phyloP scores from a whole-genome alignment of 1,140 invertebrate genomes.

The Reticulitermes speratus region DNA sequence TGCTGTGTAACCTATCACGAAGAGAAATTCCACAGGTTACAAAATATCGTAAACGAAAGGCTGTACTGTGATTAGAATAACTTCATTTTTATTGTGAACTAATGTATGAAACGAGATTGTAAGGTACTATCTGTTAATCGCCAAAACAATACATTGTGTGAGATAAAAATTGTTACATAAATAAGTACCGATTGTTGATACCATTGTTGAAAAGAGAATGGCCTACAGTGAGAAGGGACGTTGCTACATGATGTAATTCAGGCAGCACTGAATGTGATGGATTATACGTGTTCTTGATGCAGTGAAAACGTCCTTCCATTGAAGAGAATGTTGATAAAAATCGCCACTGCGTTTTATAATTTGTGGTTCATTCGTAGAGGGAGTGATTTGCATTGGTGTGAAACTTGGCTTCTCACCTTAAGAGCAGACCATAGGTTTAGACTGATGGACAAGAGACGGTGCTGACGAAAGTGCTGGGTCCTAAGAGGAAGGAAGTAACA shows the following conservation, averaged over 20 bases:
- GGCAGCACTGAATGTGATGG: neutral
- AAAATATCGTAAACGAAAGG: neutral
- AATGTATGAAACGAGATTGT: neutral
- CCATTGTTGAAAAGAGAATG: neutral
- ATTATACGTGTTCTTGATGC: neutral
- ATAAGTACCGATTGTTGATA: neutral
- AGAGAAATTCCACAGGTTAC: neutral
- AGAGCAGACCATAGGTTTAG: no score
- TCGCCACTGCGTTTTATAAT: neutral
- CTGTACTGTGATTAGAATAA: neutral
- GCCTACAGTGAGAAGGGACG: neutral
- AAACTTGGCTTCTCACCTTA: no score
- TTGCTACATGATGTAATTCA: neutral
- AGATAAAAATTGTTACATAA: neutral
- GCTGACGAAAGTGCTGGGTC: no score
- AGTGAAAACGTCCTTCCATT: neutral
- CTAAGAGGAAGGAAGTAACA: no score
- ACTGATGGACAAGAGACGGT: no score
- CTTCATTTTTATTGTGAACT: neutral
- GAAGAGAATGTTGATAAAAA: neutral
- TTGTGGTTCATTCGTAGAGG: neutral
- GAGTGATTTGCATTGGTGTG: no score
- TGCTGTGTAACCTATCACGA: constrained; percentile 14
- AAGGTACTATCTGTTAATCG: neutral
- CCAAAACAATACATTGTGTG: neutral